phyloP scores from a whole-genome alignment of 1,140 invertebrate species.

The Drosophila oshimai region DNA sequence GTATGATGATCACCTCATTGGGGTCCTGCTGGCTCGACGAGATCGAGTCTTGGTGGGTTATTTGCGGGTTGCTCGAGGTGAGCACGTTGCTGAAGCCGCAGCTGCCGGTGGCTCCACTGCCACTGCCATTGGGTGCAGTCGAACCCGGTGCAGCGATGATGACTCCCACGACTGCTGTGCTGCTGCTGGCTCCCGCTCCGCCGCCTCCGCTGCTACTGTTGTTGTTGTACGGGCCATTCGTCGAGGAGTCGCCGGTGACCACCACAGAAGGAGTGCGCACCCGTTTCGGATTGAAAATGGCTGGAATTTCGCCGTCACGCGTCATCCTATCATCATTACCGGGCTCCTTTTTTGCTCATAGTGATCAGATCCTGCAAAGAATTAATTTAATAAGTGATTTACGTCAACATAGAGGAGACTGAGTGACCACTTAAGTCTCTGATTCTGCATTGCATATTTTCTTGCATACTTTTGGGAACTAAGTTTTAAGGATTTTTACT shows the following conservation, averaged over 20 bases:
- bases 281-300: slow-evolving; percentile 89
- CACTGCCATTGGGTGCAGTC: slow-evolving; percentile 17
- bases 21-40: slow-evolving; percentile 84
- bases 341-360: slow-evolving; percentile 50
- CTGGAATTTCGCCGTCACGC: slow-evolving; percentile 87
- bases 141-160: not conserved
- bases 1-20: slow-evolving; percentile 81
- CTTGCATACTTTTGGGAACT: not conserved
- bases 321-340: slow-evolving; percentile 72
- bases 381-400: too few species aligned
- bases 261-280: slow-evolving; percentile 88
- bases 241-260: slow-evolving; percentile 86
- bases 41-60: slow-evolving; percentile 85
- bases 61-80: slow-evolving; percentile 81
- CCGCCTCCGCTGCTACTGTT: slow-evolving; percentile 25
- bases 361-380: slow-evolving; percentile 16
- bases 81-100: slow-evolving; percentile 81
- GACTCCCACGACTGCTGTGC: not conserved
- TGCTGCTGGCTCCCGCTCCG: slow-evolving; percentile 41
- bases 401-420: too few species aligned
- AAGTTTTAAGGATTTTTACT: too few species aligned
- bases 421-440: too few species aligned
- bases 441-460: not conserved
- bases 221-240: slow-evolving; percentile 83
- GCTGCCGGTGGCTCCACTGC: slow-evolving; percentile 22